These are phyloP conservation scores for Fistularia tabacaria DNA, from an alignment of 2,797 vertebrate genomes.

Conservation along the genomic window DNA sequence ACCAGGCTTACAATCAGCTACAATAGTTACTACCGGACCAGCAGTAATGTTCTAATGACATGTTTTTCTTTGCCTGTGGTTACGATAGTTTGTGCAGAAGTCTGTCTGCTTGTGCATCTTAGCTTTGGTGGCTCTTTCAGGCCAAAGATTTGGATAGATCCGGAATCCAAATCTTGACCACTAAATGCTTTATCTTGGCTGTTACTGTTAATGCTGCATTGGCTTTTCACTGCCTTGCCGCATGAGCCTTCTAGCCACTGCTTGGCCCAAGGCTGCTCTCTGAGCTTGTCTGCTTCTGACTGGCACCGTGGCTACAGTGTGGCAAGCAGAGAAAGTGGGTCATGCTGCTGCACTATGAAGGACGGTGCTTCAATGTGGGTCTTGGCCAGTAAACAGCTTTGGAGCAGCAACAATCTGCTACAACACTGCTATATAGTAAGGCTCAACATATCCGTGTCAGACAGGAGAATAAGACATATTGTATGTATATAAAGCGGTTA, in stretches of 20 bases:
- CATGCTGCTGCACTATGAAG: slow-evolving; percentile 65
- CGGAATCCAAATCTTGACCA: slow-evolving; percentile 7
- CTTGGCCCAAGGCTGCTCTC: slow-evolving; percentile 39
- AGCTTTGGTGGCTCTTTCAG: not conserved
- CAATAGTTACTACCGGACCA: no score
- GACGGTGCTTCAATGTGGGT: slow-evolving; percentile 60
- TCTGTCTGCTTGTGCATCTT: slow-evolving; percentile 9
- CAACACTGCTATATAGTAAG: slow-evolving; percentile 39
- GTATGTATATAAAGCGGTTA: not conserved
- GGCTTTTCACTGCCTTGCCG: slow-evolving; percentile 17
- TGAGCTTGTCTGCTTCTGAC: slow-evolving; percentile 36
- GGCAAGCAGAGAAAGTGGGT: slow-evolving; percentile 70
- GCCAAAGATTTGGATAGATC: not conserved
- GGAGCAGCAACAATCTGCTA: slow-evolving; percentile 47
- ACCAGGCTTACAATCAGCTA: no score
- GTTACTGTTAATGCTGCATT: slow-evolving; percentile 27
- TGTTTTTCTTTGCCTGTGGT: no score
- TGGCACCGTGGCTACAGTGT: slow-evolving; percentile 49
- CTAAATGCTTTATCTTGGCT: slow-evolving; percentile 37
- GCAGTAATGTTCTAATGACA: no score
- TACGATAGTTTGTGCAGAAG: slow-evolving; percentile 5
- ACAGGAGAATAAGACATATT: slow-evolving; percentile 7
- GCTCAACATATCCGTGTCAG: slow-evolving; percentile 28
- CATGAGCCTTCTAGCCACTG: slow-evolving; percentile 35
- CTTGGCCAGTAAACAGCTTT: slow-evolving; percentile 64